Conservation (phyloP, 2,113 vertebrate genomes). For the Sciurus niger region DNA sequence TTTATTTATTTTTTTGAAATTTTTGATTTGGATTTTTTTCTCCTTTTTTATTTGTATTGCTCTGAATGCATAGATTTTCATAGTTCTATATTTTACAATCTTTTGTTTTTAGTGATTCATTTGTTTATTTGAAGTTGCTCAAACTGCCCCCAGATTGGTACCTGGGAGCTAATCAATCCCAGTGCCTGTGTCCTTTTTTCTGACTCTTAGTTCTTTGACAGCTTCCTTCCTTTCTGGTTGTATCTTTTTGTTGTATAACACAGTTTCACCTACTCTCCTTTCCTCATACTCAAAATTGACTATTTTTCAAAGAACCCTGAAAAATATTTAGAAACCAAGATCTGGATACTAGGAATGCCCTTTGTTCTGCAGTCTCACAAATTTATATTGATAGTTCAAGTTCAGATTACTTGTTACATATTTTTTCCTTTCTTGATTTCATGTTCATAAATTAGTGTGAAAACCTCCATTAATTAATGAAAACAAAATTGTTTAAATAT, state of each 20-base stretch:
- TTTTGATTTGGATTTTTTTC: conserved; percentile 39
- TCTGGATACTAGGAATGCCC: background rate
- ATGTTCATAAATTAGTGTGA: conserved; percentile 1
- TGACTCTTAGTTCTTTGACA: background rate
- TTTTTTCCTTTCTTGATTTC: conserved; percentile 36
- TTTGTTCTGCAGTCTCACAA: background rate
- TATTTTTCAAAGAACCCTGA: conserved; percentile 33
- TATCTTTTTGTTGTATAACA: background rate
- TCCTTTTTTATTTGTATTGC: conserved; percentile 16
- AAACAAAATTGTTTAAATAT: conserved; percentile 58
- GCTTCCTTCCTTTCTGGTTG: background rate
- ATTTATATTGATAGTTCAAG: conserved; percentile 24
- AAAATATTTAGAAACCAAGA: conserved; percentile 12
- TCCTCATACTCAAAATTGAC: background rate
- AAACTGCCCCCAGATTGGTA: background rate
- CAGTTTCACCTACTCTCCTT: background rate
- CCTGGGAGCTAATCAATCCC: background rate
- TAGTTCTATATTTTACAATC: background rate
- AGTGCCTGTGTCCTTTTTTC: background rate
- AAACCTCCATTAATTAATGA: conserved; percentile 38
- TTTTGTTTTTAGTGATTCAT: conserved; percentile 52
- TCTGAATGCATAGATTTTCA: conserved; percentile 29
- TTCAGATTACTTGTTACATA: conserved; percentile 45
- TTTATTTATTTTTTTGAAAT: background rate
- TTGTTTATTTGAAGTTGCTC: conserved; percentile 1